Evolutionary conservation across 2,888 invertebrate genomes (phyloP).

Genomic region (Cantharis nigra): DNA sequence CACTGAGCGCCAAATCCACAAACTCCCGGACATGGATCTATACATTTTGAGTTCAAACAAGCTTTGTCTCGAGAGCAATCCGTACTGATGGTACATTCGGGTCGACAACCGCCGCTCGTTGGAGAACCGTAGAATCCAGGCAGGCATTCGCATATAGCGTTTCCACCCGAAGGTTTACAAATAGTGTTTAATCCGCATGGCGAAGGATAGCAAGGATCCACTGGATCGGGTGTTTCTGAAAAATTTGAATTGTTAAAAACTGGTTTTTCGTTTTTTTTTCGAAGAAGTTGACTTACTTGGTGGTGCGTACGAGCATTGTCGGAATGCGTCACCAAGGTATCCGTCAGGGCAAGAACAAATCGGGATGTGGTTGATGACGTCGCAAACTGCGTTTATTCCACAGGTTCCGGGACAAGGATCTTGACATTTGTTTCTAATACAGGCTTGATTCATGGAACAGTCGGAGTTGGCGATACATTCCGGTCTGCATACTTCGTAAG

Average conservation of each 20-base stretch:
- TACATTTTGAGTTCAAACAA: conserved; percentile 79
- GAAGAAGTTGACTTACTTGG: conserved; percentile 45
- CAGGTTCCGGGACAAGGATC: conserved; percentile 86
- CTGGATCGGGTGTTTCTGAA: conserved; percentile 42
- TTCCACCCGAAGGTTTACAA: conserved; percentile 62
- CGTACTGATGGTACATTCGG: conserved; percentile 81
- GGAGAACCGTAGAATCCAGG: conserved; percentile 77
- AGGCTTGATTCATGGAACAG: conserved; percentile 79
- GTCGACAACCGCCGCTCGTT: conserved; percentile 71
- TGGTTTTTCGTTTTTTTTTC: background rate
- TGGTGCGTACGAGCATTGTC: conserved; percentile 52
- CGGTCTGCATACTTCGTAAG: conserved; percentile 76
- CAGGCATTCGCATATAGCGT: conserved; percentile 74
- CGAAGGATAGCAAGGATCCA: conserved; percentile 60
- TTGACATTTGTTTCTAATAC: conserved; percentile 80
- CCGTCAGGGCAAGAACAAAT: conserved; percentile 63
- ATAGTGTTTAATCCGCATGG: conserved; percentile 81
- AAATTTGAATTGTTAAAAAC: background rate
- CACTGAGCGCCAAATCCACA: conserved; percentile 81
- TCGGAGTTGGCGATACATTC: conserved; percentile 87
- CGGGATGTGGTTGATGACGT: conserved; percentile 71
- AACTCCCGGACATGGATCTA: conserved; percentile 79
- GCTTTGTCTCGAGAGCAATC: conserved; percentile 77
- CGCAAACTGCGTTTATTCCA: conserved; percentile 80
- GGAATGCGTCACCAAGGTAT: conserved; percentile 62